Base-by-base conservation (phyloP, 2,113 vertebrate species). In the Kryptolebias marmoratus region DNA sequence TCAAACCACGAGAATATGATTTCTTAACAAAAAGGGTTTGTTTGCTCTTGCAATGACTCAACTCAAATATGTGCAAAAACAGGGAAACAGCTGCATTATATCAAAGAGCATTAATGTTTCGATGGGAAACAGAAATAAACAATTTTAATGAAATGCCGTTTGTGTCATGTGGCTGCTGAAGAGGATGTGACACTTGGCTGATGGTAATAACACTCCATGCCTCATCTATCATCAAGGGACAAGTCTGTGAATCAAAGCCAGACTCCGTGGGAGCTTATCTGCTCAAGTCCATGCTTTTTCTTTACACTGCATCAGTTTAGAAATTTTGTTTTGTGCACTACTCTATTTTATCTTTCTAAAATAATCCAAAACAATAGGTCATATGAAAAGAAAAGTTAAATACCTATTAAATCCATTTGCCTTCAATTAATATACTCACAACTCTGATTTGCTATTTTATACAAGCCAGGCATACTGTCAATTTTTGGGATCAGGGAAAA, bases 141-240 rank as follows among this genome's bases (percentile, higher is more conserved):
- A 2, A 14, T 30, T 70, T 80, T 78, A 82, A 80, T 81, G 69
- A 85, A 81, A 84, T 73, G 61, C 60, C 71, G 54, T 81, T 85
- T 79, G 68, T 70, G 52, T 39, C n/a, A 1, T 18, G 11, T 9
- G 32, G 31, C 53, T 73, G 62, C 63, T 79, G 18, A 75, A 47
- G 57, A 80, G 77, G 68, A 77, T 50, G 30, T 49, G 64, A 77
- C 65, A 65, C 59, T 62, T 53, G 13, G 68, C 55, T 71, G 67
- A 78, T 81, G 59, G 78, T 77, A 73, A 83, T 63, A 22, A 12
- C 53, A 70, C 68, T 82, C 64, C 16, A 50, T n/a, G 44, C 36
- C 52, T 55, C 32, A 66, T 77, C 71, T 75, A 62, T 71, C 49
- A 71, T 60, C 66, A 30, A 58, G 69, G 57, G 73, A 77, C 39